phyloP scores from a whole-genome alignment of 2,888 invertebrate species.

The Thymelicus sylvestris region DNA sequence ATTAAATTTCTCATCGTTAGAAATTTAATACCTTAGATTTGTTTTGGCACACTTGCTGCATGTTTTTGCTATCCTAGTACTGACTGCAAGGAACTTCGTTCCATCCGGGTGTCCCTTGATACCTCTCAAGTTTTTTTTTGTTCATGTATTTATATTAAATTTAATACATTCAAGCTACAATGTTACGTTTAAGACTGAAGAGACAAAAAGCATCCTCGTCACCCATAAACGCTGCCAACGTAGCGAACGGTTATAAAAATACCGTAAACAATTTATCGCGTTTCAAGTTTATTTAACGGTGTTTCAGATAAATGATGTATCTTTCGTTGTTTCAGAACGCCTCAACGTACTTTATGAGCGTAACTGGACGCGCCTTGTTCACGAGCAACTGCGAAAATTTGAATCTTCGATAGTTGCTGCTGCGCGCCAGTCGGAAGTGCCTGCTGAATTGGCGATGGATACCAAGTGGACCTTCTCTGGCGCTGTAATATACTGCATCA shows the following conservation, averaged over 20 bases:
- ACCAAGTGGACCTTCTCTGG: conserved; percentile 93
- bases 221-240: conserved; percentile 10
- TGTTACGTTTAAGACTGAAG: not conserved
- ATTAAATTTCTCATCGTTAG: too few relatives aligned
- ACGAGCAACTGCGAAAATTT: conserved; percentile 90
- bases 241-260: conserved; percentile 1
- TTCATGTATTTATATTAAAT: too few relatives aligned
- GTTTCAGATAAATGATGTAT: conserved; percentile 38
- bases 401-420: conserved; percentile 92
- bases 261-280: conserved; percentile 7
- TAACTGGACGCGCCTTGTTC: conserved; percentile 93
- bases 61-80: too few relatives aligned
- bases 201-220: not conserved
- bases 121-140: too few relatives aligned
- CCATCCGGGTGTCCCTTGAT: too few relatives aligned
- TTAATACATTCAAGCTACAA: not conserved
- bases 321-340: conserved; percentile 83
- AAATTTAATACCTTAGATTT: too few relatives aligned
- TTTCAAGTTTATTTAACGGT: conserved; percentile 5
- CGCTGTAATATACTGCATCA: conserved; percentile 93
- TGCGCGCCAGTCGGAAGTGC: conserved; percentile 83
- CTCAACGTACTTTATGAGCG: conserved; percentile 93
- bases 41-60: too few relatives aligned
- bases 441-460: conserved; percentile 74
- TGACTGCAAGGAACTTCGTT: too few relatives aligned